phyloP scores from a whole-genome alignment of 2,888 invertebrate species.

The Drosophila histrio region DNA sequence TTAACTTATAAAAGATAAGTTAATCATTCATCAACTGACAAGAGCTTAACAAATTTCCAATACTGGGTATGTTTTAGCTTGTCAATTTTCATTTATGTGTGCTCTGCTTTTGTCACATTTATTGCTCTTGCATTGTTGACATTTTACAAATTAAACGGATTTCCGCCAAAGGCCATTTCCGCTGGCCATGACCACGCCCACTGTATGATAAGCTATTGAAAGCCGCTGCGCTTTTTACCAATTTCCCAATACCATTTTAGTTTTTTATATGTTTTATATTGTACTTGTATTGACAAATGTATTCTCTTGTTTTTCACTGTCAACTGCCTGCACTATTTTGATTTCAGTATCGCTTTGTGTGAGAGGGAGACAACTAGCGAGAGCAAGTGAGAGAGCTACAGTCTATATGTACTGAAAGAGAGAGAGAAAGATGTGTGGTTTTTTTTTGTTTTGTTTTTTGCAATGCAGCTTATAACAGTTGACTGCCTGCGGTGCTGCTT shows the following conservation, averaged over 20 bases:
- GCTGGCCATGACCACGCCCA: slow-evolving; percentile 33
- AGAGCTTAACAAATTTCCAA: neutral
- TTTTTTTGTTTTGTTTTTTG: slow-evolving; percentile 14
- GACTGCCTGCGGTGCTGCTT: slow-evolving; percentile 46
- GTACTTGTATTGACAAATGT: slow-evolving; percentile 64
- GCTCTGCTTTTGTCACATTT: slow-evolving; percentile 67
- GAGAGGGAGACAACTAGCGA: neutral
- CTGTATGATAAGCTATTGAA: slow-evolving; percentile 49
- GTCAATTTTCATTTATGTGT: slow-evolving; percentile 14
- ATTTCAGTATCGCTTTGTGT: slow-evolving; percentile 13
- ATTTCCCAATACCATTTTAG: slow-evolving; percentile 23
- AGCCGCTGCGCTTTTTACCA: slow-evolving; percentile 60
- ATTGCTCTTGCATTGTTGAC: slow-evolving; percentile 73
- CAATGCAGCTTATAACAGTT: slow-evolving; percentile 63
- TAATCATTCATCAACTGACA: no score
- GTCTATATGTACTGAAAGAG: slow-evolving; percentile 4
- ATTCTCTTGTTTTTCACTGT: slow-evolving; percentile 48
- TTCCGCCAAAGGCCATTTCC: slow-evolving; percentile 78
- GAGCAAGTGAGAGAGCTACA: neutral
- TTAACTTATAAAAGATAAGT: neutral
- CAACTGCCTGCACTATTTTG: slow-evolving; percentile 36
- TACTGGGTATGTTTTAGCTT: slow-evolving; percentile 16
- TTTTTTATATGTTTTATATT: slow-evolving; percentile 25
- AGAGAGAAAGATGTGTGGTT: neutral
- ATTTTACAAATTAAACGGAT: slow-evolving; percentile 80